phyloP scores from a whole-genome alignment of 1,140 invertebrate genomes.

The Meloidogyne hapla region DNA sequence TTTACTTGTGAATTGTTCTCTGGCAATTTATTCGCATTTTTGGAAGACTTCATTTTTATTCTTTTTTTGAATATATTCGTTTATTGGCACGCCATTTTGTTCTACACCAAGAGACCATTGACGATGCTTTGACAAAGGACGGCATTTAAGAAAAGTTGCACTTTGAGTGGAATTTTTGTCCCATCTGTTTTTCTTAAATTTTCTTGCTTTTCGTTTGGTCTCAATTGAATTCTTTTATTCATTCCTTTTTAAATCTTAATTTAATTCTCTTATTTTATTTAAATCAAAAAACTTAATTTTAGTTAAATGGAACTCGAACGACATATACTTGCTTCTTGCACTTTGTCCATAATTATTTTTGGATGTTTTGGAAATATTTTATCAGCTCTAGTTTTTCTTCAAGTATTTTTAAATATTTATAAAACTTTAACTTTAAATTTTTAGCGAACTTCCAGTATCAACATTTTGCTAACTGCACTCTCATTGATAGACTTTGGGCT shows the following conservation, averaged over 20 bases:
- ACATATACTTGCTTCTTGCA: slow-evolving; percentile 22
- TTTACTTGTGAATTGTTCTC: too few relatives aligned
- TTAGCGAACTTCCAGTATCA: slow-evolving; percentile 39
- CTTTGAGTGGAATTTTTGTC: not conserved
- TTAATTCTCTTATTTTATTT: not conserved
- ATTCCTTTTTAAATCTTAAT: not conserved
- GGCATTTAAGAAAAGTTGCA: not conserved
- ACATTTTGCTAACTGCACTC: slow-evolving; percentile 50
- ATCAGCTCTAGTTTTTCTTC: slow-evolving; percentile 20
- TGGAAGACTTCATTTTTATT: not conserved
- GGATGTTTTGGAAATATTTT: slow-evolving; percentile 29
- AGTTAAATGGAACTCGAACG: slow-evolving; percentile 12
- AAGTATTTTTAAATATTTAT: not conserved
- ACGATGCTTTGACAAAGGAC: not conserved
- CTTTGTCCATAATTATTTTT: slow-evolving; percentile 29
- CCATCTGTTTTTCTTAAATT: slow-evolving; percentile 1
- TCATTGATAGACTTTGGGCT: slow-evolving; percentile 51
- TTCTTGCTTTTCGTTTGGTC: not conserved
- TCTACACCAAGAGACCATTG: not conserved
- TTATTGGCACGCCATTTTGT: not conserved
- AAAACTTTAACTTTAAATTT: not conserved
- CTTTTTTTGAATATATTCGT: not conserved
- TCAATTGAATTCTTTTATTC: not conserved
- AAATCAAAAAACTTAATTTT: not conserved
- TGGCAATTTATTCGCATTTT: too few relatives aligned